Evolutionary conservation across 2,888 invertebrate species (phyloP).

Genomic region (Eremobia ochroleuca): DNA sequence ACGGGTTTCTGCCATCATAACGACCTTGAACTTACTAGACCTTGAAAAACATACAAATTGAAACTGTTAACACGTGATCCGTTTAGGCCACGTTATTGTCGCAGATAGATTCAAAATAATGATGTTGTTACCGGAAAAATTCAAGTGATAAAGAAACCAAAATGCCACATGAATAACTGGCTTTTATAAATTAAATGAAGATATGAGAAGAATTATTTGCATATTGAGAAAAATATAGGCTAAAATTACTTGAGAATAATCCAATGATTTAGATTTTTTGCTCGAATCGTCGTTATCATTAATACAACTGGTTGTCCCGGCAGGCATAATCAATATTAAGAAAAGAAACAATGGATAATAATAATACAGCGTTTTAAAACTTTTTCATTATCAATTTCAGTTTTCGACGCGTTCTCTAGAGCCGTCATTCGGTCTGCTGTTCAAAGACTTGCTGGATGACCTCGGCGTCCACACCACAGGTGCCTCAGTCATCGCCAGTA

Average conservation of each 20-base stretch:
- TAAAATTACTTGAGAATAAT: neutral
- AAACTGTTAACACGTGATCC: conserved; percentile 14
- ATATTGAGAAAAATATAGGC: neutral
- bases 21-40: conserved; percentile 33
- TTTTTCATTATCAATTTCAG: conserved; percentile 85
- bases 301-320: neutral
- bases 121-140: neutral
- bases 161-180: conserved; percentile 19
- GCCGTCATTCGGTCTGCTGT: conserved; percentile 95
- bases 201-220: neutral
- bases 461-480: conserved; percentile 94
- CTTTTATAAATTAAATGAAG: conserved; percentile 1
- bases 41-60: conserved; percentile 25
- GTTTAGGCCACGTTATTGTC: conserved; percentile 1
- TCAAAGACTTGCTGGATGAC: conserved; percentile 93
- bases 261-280: neutral
- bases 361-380: conserved; percentile 3
- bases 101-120: conserved; percentile 9
- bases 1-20: conserved; percentile 29
- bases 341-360: neutral
- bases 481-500: conserved; percentile 94
- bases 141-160: conserved; percentile 8
- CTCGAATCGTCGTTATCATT: neutral
- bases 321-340: neutral
- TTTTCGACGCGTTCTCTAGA: conserved; percentile 95